Evolutionary conservation across 1,140 invertebrate genomes (phyloP).

Genomic region (Zaprionus africanus): DNA sequence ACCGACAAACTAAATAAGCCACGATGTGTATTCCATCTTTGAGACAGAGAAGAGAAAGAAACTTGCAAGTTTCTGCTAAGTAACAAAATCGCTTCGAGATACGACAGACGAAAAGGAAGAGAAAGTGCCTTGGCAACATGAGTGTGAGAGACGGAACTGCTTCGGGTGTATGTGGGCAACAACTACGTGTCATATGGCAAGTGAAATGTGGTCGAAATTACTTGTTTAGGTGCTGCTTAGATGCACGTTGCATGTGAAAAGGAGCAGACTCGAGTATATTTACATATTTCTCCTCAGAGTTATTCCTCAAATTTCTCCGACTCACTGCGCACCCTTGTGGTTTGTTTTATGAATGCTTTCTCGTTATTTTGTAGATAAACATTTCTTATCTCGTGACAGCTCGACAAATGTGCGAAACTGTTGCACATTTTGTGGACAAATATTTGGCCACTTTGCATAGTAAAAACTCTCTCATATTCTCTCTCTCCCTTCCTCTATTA

Average conservation of each 20-base stretch:
- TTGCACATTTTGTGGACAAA: conserved; percentile 23
- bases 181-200: conserved; percentile 78
- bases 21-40: conserved; percentile 42
- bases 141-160: neutral
- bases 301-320: neutral
- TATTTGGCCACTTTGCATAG: neutral
- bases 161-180: neutral
- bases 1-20: conserved; percentile 38
- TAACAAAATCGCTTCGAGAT: conserved; percentile 75
- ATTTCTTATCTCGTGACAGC: conserved; percentile 50
- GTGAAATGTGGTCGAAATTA: conserved; percentile 81
- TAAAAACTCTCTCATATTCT: neutral
- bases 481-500: neutral
- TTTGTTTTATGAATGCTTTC: conserved; percentile 63
- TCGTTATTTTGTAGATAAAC: conserved; percentile 56
- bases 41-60: conserved; percentile 45
- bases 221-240: conserved; percentile 76
- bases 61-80: conserved; percentile 72
- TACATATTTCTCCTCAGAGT: neutral
- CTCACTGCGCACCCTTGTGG: conserved; percentile 50
- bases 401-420: conserved; percentile 29
- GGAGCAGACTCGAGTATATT: conserved; percentile 1
- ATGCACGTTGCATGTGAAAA: conserved; percentile 29
- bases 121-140: neutral
- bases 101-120: conserved; percentile 6